Conservation (phyloP, 1,140 invertebrate genomes). For the Tyrophagus putrescentiae region DNA sequence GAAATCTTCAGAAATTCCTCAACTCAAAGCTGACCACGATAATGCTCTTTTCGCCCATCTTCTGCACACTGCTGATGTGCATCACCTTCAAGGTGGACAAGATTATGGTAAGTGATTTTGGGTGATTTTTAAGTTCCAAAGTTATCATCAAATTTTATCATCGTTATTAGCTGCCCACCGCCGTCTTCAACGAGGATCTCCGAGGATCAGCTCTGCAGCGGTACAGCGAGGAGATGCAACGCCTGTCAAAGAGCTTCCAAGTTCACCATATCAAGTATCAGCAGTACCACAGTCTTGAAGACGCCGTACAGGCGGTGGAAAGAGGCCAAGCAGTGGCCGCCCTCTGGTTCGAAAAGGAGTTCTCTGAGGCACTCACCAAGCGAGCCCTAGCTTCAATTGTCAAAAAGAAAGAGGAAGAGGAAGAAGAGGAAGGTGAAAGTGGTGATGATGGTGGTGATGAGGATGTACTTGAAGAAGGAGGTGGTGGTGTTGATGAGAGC, state of each 20-base stretch:
- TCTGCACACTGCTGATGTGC: conserved; percentile 16
- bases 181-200: conserved; percentile 12
- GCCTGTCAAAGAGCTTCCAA: not conserved
- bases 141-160: no score
- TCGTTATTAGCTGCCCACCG: not conserved
- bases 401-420: not conserved
- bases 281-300: conserved; percentile 4
- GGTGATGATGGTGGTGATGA: no score
- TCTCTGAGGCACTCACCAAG: conserved; percentile 16
- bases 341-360: conserved; percentile 18
- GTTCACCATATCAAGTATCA: not conserved
- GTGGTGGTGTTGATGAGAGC: no score
- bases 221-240: not conserved
- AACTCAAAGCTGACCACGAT: not conserved
- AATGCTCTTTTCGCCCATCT: conserved; percentile 14
- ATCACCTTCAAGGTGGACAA: conserved; percentile 13
- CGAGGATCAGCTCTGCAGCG: not conserved
- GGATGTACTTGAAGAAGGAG: no score
- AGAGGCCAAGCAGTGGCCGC: conserved; percentile 22
- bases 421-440: no score
- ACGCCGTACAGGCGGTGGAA: conserved; percentile 19
- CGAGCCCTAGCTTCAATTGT: conserved; percentile 2
- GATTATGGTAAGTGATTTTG: not conserved
- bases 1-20: conserved; percentile 11
- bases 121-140: not conserved